Conservation (phyloP, 2,113 vertebrate genomes). For the Verasper variegatus region DNA sequence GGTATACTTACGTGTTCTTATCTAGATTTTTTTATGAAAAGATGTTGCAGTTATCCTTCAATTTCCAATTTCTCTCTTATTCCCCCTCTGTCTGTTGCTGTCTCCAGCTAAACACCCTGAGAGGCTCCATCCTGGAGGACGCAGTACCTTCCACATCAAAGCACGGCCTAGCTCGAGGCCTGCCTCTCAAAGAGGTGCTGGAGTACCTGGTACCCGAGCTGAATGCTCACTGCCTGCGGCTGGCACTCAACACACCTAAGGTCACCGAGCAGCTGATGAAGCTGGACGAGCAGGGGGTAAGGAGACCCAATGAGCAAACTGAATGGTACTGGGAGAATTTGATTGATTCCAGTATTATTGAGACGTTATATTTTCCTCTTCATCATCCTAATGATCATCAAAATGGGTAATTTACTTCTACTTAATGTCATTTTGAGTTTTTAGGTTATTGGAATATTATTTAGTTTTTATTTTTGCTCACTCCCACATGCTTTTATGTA, state of each 20-base stretch:
- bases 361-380: neutral
- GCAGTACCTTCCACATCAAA: constrained; percentile 96
- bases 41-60: neutral
- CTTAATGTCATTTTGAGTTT: neutral
- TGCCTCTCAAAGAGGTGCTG: constrained; percentile 97
- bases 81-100: neutral
- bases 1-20: too few species aligned
- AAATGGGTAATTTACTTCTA: too few species aligned
- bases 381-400: too few species aligned
- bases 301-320: constrained; percentile 41
- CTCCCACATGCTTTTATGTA: neutral
- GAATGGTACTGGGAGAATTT: neutral
- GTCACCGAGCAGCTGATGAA: constrained; percentile 99
- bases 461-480: neutral
- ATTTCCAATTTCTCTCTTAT: neutral
- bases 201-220: constrained; percentile 95
- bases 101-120: constrained; percentile 91
- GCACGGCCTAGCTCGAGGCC: constrained; percentile 92
- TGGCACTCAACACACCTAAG: constrained; percentile 98
- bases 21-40: neutral
- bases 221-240: constrained; percentile 92
- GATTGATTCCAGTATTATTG: neutral
- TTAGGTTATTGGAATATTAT: neutral
- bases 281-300: constrained; percentile 97
- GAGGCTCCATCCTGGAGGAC: constrained; percentile 95